Percentiles rank a stretch among this genome's conserved stretches.
Conservation (phyloP, 2,113 vertebrate species). For the Grus americana region DNA sequence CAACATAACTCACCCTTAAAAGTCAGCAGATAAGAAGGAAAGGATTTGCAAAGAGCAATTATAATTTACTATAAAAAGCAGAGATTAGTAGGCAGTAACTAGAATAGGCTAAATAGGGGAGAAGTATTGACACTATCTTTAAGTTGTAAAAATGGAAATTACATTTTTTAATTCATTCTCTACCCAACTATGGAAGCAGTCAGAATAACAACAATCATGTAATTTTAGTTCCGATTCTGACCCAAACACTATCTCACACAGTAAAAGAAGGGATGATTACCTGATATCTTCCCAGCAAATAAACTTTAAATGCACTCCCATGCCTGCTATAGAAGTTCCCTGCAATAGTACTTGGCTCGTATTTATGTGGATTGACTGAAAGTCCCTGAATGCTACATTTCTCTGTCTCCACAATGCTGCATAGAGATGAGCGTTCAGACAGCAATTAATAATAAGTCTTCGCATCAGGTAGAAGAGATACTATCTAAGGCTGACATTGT, state of each 20-base stretch:
- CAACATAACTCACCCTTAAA: background rate
- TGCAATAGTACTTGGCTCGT: background rate
- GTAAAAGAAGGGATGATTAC: background rate
- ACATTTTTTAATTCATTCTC: background rate
- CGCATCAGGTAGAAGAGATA: background rate
- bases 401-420: background rate
- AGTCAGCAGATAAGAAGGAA: background rate
- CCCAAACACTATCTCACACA: background rate
- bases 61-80: background rate
- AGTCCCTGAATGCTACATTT: background rate
- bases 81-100: background rate
- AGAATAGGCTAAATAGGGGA: background rate
- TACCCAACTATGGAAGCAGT: background rate
- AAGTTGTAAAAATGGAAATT: background rate
- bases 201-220: background rate
- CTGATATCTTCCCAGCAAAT: background rate
- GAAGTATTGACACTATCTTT: background rate
- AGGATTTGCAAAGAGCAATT: constrained; percentile 18
- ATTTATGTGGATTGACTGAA: background rate
- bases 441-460: constrained; percentile 13
- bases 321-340: background rate
- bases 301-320: background rate
- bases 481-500: background rate
- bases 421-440: background rate
- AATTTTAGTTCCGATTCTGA: background rate